Conservation (phyloP, 2,797 vertebrate genomes). For the Sarcoramphus papa region DNA sequence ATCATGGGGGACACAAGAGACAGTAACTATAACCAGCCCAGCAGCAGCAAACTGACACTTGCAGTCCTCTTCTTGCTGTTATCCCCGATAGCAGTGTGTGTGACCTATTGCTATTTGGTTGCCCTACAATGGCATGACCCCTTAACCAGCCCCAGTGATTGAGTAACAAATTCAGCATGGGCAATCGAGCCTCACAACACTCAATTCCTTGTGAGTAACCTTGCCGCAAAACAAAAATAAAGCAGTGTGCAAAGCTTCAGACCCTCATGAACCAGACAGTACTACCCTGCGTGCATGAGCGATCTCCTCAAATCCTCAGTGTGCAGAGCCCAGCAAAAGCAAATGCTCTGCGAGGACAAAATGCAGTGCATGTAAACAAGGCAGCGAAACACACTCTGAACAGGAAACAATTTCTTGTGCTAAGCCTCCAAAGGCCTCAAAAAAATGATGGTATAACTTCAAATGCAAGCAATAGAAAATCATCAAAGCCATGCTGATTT, state of each 20-base stretch:
- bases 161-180: neutral
- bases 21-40: neutral
- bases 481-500: neutral
- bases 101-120: neutral
- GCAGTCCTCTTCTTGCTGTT: neutral
- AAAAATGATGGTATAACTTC: neutral
- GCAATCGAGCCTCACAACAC: neutral
- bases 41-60: neutral
- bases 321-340: neutral
- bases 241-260: neutral
- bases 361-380: neutral
- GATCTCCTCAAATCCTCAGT: neutral
- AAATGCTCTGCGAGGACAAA: neutral
- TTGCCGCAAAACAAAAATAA: neutral
- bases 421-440: neutral
- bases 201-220: neutral
- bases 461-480: neutral
- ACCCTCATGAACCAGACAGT: neutral
- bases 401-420: neutral
- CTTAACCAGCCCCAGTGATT: neutral
- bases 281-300: neutral
- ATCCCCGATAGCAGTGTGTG: neutral
- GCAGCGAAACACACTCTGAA: neutral
- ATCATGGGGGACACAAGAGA: neutral
- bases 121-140: neutral